These are phyloP conservation scores for Cosmopolites sordidus DNA, from an alignment of 2,888 invertebrate species.

Conservation along the genomic window DNA sequence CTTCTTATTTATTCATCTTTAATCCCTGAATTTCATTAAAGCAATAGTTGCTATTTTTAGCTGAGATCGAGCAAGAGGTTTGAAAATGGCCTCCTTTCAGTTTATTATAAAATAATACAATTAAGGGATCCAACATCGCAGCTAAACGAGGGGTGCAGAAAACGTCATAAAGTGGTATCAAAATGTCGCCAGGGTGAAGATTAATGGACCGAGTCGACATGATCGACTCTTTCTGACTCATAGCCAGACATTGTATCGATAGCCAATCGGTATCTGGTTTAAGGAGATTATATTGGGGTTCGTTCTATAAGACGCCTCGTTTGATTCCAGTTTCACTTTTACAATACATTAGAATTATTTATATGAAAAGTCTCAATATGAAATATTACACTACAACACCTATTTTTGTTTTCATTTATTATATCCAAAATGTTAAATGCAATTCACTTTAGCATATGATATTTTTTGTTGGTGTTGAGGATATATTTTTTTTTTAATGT, in stretches of 20 bases:
- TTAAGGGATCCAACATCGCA: neutral
- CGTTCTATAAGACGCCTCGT: too few species aligned
- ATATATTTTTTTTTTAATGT: too few species aligned
- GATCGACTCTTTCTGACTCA: conserved; percentile 26
- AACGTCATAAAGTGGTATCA: conserved; percentile 27
- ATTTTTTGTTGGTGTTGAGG: too few species aligned
- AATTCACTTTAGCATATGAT: too few species aligned
- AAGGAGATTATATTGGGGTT: too few species aligned
- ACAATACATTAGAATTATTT: too few species aligned
- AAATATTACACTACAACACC: too few species aligned
- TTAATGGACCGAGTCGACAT: conserved; percentile 30
- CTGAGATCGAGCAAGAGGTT: neutral
- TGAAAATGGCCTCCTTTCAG: neutral
- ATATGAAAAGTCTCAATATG: too few species aligned
- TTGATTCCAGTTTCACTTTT: too few species aligned
- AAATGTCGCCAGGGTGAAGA: conserved; percentile 30
- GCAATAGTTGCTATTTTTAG: neutral
- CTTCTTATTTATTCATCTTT: neutral
- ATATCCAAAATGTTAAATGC: too few species aligned
- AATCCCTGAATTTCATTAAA: neutral
- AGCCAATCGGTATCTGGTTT: too few species aligned
- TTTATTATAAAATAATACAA: conserved; percentile 1
- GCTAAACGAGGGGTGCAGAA: neutral
- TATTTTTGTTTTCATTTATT: too few species aligned
- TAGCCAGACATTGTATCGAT: neutral